Evolutionary conservation across 2,888 invertebrate genomes (phyloP).

Genomic region (Selenia dentaria): DNA sequence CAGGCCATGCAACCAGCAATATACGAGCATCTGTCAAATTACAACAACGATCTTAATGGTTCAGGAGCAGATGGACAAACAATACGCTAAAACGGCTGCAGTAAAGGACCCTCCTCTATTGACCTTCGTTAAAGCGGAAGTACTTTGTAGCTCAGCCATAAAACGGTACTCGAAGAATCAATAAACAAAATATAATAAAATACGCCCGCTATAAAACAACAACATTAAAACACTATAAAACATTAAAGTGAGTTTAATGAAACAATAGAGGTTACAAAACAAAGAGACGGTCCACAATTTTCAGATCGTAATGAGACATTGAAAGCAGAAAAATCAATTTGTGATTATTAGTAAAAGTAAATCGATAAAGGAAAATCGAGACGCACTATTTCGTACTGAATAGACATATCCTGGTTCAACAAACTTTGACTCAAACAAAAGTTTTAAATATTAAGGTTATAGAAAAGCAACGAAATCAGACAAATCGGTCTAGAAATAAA

Average conservation of each 20-base stretch:
- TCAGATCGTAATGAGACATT: constrained; percentile 35
- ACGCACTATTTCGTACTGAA: constrained; percentile 41
- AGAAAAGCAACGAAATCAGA: constrained; percentile 12
- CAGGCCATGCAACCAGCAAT: constrained; percentile 27
- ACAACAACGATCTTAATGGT: constrained; percentile 41
- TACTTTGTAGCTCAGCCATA: constrained; percentile 9
- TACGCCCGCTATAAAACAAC: constrained; percentile 12
- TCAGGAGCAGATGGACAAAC: constrained; percentile 63
- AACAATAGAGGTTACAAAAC: constrained; percentile 30
- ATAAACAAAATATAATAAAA: constrained; percentile 18
- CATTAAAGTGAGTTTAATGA: constrained; percentile 11
- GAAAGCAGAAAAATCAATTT: constrained; percentile 55
- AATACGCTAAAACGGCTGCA: constrained; percentile 22
- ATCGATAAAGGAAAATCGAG: constrained; percentile 48
- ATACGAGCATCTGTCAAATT: constrained; percentile 39
- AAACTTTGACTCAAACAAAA: constrained; percentile 30
- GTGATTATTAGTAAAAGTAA: constrained; percentile 51
- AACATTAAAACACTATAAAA: constrained; percentile 14
- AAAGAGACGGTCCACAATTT: constrained; percentile 24
- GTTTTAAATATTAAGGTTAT: constrained; percentile 6
- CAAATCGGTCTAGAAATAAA: no score
- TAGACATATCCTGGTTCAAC: constrained; percentile 20
- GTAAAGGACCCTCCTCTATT: constrained; percentile 9
- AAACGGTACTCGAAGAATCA: constrained; percentile 14
- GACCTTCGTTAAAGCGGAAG: constrained; percentile 15